phyloP scores from a whole-genome alignment of 2,113 vertebrate species.

The Rhynchopsitta pachyrhyncha region DNA sequence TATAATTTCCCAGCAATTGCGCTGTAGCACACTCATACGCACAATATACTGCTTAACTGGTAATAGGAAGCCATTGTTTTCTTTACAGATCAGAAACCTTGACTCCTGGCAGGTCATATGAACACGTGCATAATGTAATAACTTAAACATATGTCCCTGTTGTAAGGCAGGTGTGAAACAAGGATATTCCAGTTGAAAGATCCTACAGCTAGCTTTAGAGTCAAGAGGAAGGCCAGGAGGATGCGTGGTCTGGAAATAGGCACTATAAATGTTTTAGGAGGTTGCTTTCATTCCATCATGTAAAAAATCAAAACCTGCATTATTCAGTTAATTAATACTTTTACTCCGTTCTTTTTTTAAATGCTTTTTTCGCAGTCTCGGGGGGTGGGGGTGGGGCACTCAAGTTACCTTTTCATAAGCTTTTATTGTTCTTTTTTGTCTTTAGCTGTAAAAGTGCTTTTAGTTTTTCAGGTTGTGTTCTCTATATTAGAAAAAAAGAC shows the following conservation, averaged over 20 bases:
- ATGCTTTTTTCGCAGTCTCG: not conserved
- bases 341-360: not conserved
- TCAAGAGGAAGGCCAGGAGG: not conserved
- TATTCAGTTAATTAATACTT: not conserved
- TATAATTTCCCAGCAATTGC: conserved; percentile 14
- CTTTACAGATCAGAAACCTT: conserved; percentile 23
- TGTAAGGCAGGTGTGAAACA: conserved; percentile 24
- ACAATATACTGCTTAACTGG: not conserved
- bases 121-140: not conserved
- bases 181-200: not conserved
- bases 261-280: not conserved
- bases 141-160: not conserved
- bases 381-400: fast-evolving
- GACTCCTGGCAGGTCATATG: not conserved
- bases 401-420: not conserved
- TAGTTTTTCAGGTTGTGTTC: not conserved
- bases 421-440: not conserved
- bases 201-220: not conserved
- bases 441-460: not conserved
- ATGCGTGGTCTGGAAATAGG: not conserved
- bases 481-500: not conserved
- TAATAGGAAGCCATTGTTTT: conserved; percentile 42
- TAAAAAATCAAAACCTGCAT: not conserved
- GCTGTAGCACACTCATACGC: not conserved
- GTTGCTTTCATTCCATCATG: not conserved